A percentile compares a stretch with the other conserved stretches of the same genome.
Conservation (phyloP, 2,113 vertebrate genomes). For the Siniperca chuatsi region DNA sequence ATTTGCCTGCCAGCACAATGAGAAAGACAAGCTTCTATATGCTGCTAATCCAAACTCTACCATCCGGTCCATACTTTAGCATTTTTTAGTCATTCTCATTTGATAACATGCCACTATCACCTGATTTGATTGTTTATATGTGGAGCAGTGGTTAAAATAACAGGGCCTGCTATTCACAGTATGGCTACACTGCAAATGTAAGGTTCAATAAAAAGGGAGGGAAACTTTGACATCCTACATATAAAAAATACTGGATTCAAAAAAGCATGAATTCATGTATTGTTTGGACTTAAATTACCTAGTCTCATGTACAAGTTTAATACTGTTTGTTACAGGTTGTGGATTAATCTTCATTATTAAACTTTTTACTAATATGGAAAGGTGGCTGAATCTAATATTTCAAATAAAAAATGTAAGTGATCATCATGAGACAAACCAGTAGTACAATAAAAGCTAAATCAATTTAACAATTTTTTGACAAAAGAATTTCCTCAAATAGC, state of each 20-base stretch:
- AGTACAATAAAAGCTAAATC: background rate
- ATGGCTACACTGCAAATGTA: background rate
- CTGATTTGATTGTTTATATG: slow-evolving; percentile 1
- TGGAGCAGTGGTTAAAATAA: background rate
- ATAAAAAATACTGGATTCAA: background rate
- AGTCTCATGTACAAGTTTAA: background rate
- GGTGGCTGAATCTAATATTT: background rate
- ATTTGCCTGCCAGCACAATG: slow-evolving; percentile 82
- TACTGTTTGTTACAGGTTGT: background rate
- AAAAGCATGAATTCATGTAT: background rate
- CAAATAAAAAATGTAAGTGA: background rate
- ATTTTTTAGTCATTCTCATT: slow-evolving; percentile 2
- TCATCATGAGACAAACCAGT: background rate
- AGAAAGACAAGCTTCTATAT: slow-evolving; percentile 86
- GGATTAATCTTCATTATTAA: background rate
- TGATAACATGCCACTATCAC: background rate
- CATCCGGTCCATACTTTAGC: background rate
- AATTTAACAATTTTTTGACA: background rate
- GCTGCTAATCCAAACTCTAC: slow-evolving; percentile 57
- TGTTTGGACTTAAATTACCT: background rate
- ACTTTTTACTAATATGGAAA: background rate
- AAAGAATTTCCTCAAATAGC: no score
- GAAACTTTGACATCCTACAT: background rate
- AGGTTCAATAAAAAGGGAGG: background rate
- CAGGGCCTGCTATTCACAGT: background rate